Percentiles rank a stretch among this genome's conserved stretches.
These are phyloP conservation scores for Eulimnadia texana DNA, from an alignment of 1,140 invertebrate species.

Conservation along the genomic window DNA sequence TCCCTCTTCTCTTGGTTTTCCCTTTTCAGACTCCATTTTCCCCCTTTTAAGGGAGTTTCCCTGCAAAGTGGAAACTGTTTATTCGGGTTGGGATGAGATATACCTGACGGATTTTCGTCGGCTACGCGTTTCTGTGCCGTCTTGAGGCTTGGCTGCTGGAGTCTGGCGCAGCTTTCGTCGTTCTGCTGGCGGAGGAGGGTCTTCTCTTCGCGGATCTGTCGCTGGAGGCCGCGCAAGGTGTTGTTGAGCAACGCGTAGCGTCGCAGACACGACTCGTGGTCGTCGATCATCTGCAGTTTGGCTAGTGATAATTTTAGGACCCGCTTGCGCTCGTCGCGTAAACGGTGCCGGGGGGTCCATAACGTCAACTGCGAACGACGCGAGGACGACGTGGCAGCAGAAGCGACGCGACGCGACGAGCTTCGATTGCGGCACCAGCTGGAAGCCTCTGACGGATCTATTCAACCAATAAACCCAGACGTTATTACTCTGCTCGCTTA, in stretches of 20 bases:
- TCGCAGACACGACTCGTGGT: slow-evolving; percentile 69
- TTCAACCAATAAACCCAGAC: neutral
- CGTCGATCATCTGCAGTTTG: slow-evolving; percentile 74
- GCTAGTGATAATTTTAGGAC: slow-evolving; percentile 73
- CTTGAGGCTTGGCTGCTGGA: too few relatives aligned
- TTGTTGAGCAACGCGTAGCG: slow-evolving; percentile 82
- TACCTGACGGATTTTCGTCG: neutral
- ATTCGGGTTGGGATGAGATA: too few relatives aligned
- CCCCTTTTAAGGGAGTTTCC: too few relatives aligned
- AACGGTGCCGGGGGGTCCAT: slow-evolving; percentile 9
- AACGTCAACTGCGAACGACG: slow-evolving; percentile 1
- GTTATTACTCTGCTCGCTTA: too few relatives aligned
- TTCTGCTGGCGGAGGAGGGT: slow-evolving; percentile 26
- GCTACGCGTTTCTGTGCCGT: neutral
- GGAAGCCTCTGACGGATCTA: neutral
- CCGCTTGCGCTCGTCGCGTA: slow-evolving; percentile 15
- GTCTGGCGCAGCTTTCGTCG: too few relatives aligned
- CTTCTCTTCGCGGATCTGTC: slow-evolving; percentile 68
- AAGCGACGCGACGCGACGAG: neutral
- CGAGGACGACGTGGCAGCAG: too few relatives aligned
- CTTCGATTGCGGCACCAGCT: neutral
- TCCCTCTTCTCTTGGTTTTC: too few relatives aligned
- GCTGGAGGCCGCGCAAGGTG: slow-evolving; percentile 67
- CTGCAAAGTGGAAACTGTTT: too few relatives aligned
- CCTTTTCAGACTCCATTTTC: too few relatives aligned